These are phyloP conservation scores for Mergus octosetaceus DNA, from an alignment of 2,797 vertebrate species.

Conservation along the genomic window DNA sequence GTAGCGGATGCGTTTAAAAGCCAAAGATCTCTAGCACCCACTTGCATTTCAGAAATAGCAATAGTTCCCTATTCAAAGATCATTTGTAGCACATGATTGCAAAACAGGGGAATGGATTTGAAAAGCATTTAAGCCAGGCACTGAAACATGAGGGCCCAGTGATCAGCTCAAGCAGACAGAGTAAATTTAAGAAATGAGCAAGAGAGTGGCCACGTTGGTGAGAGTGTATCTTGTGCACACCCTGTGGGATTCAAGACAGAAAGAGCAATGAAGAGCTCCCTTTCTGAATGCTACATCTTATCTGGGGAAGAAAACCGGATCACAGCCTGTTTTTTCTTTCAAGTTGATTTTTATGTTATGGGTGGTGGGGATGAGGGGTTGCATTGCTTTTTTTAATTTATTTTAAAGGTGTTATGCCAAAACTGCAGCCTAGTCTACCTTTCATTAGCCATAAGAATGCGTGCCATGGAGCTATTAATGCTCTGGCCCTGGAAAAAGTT, in stretches of 20 bases:
- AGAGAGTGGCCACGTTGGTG: neutral
- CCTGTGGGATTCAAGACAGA: neutral
- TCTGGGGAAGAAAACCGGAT: neutral
- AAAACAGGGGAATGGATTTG: neutral
- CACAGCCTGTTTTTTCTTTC: neutral
- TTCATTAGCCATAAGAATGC: neutral
- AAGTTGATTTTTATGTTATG: neutral
- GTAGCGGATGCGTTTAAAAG: neutral
- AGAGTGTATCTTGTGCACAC: neutral
- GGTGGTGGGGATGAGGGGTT: neutral
- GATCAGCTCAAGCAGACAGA: neutral
- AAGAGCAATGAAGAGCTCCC: neutral
- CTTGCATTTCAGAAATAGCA: neutral
- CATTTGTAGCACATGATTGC: neutral
- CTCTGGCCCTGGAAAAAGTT: neutral
- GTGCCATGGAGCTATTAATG: neutral
- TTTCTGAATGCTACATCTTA: neutral
- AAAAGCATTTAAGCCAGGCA: neutral
- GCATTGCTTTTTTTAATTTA: neutral
- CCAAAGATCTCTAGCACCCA: neutral
- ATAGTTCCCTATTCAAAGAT: neutral
- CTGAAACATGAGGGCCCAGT: neutral
- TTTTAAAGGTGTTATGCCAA: neutral
- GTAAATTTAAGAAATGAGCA: fast-evolving
- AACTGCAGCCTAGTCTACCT: neutral